Percentiles rank a stretch among this genome's conserved stretches.
These are phyloP conservation scores for Urocolius indicus DNA, from an alignment of 2,113 vertebrate species.

Conservation along the genomic window DNA sequence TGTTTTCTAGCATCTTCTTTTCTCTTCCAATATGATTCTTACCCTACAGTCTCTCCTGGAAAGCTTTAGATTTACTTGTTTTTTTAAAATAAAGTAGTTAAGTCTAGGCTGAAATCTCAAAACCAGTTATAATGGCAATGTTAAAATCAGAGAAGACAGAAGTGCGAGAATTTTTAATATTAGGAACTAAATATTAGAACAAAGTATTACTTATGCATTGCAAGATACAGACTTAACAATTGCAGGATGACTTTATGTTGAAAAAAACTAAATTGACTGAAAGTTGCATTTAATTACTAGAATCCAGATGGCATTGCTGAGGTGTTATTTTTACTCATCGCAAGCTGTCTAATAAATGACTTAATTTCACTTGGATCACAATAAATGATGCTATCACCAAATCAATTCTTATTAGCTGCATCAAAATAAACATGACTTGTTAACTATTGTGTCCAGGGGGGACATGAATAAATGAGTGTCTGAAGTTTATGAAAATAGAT, in stretches of 20 bases:
- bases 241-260: not conserved
- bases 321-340: slow-evolving; percentile 46
- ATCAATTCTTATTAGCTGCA: slow-evolving; percentile 19
- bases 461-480: slow-evolving; percentile 2
- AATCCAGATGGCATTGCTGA: slow-evolving; percentile 33
- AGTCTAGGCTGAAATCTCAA: not conserved
- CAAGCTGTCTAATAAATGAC: not conserved
- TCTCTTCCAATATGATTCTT: not conserved
- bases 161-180: not conserved
- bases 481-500: not conserved
- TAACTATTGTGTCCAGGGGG: not conserved
- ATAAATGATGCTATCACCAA: not conserved
- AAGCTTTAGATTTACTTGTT: not conserved
- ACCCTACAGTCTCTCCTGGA: accelerated
- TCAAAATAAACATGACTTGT: slow-evolving; percentile 6
- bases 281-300: slow-evolving; percentile 54
- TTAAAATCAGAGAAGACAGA: not conserved
- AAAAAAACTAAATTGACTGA: slow-evolving; percentile 14
- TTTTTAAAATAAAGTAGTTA: not conserved
- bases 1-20: not conserved
- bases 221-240: not conserved
- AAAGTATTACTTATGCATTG: not conserved
- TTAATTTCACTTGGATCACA: slow-evolving; percentile 15
- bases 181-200: not conserved
- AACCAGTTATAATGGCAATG: not conserved